Base-by-base conservation (phyloP, 2,888 invertebrate genomes). In the Ametastegia equiseti region DNA sequence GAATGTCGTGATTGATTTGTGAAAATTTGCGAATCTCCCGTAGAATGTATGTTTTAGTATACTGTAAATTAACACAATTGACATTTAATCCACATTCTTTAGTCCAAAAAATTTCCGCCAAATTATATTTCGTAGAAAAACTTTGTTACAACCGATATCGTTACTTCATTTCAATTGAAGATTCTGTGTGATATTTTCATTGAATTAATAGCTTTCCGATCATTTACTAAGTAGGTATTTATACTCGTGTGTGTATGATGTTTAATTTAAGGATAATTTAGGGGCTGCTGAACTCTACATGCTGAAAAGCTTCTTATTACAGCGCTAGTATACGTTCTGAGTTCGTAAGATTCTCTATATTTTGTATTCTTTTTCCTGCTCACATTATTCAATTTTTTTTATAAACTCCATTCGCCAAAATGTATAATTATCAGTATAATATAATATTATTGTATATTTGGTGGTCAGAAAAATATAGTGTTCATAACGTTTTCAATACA, bases 161-260 rank as follows among this genome's bases (percentile, higher is more conserved):
- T 36, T 30, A 42, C 23, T 42, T 11, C 15, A 67, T 15, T 27
- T 27, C 11, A n/a, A n/a, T 69, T 5, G 23, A 19, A 23, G 69
- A 42, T 69, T 67, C 11, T n/a, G n/a, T n/a, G n/a, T n/a, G n/a
- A n/a, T 67, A 23, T 42, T 42, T 69, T 23, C n/a, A 23, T 42
- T 42, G 69, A 69, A n/a, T n/a, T n/a, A n/a, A n/a, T n/a, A 36
- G 69, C 69, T 69, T 69, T 39, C 5, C 42, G n/a, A 19, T 42
- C 9, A 36, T 42, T 69, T 33, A 63, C 33, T 63, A n/a, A 15
- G n/a, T 63, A 30, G 15, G n/a, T n/a, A n/a, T n/a, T n/a, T 63
- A 63, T n/a, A 33, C 15, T 27, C 33, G 15, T 63, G 11, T 13
- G 15, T 11, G 9, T 23, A 42, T 42, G 23, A 36, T 36, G n/a